Evolutionary conservation across 1,140 invertebrate genomes (phyloP).

Genomic region (Eueides isabella): DNA sequence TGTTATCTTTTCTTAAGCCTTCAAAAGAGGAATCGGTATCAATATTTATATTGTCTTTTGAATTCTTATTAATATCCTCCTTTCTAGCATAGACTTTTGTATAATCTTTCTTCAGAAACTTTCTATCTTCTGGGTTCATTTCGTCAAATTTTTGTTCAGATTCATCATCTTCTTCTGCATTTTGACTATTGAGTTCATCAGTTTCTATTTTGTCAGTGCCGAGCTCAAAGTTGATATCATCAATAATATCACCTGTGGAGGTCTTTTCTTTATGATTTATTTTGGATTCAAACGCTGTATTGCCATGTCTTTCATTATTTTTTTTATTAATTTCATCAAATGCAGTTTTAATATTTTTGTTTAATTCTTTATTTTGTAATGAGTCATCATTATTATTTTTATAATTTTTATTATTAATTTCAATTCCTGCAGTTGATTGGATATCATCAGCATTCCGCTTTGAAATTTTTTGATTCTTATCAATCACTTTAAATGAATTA

Average conservation of each 20-base stretch:
- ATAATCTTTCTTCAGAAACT: slow-evolving; percentile 10
- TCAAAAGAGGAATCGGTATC: slow-evolving; percentile 51
- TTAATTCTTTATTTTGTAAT: neutral
- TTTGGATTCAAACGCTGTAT: slow-evolving; percentile 10
- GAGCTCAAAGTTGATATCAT: neutral
- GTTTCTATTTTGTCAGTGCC: neutral
- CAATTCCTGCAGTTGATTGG: neutral
- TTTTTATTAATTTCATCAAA: neutral
- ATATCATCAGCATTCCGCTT: neutral
- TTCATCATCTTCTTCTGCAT: neutral
- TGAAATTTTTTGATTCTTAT: neutral
- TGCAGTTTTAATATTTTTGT: neutral
- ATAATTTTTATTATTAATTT: neutral
- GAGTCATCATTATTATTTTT: neutral
- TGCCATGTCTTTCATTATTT: neutral
- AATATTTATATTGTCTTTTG: slow-evolving; percentile 38
- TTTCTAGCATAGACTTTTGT: slow-evolving; percentile 39
- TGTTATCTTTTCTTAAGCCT: slow-evolving; percentile 66
- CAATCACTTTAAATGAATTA: neutral
- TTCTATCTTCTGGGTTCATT: slow-evolving; percentile 15
- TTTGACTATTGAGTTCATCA: slow-evolving; percentile 12
- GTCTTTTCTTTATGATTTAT: neutral
- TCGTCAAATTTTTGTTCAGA: slow-evolving; percentile 9
- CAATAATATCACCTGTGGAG: neutral
- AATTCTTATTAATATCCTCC: slow-evolving; percentile 16